Base-by-base conservation (phyloP, 2,113 vertebrate species). In the Jaculus jaculus region DNA sequence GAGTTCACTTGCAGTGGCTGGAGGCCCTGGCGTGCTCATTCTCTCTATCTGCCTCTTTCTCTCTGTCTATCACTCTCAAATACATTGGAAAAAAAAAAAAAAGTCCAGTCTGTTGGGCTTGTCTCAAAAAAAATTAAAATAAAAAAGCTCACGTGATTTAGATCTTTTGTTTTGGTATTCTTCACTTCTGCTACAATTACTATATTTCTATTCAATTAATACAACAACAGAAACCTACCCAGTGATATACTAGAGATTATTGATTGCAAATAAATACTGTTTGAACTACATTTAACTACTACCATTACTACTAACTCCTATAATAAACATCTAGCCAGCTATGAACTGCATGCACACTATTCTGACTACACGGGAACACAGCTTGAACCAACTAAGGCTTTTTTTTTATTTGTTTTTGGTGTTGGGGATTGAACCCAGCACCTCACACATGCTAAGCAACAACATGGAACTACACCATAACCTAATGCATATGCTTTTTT, bases 121-220 rank as follows among this genome's bases (percentile, higher is more conserved):
- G n/a, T n/a, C n/a, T n/a, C n/a, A 47, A 47, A 47, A 47, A 47
- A 47, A 47, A 47, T 6, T 6, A 47, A 47, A 47, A 47, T 6
- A 47, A 47, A 47, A 47, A 47, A 47, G 42, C 42, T 8, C 42
- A 42, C 89, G 65, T 82, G 72, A 90, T 1, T 26, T 66, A 86
- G 81, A 34, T 13, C 91, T 92, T 95, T 85, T 28, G 69, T 75
- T 78, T 83, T 95, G 63, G 37, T 89, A 30, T 84, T 69, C 58
- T 51, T 92, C n/a, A 10, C 30, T 11, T 78, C 18, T 68, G 65
- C 63, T 93, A 24, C 18, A 84, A 54, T 54, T 54, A 54, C 54
- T 54, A 65, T 54, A 54, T 54, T 54, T 54, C 30, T 47, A 92
- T 10, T 79, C 21, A 73, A 77, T 39, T 77, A 84, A 87, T 60